phyloP scores from a whole-genome alignment of 2,797 vertebrate genomes.

The Leptoclinus maculatus region DNA sequence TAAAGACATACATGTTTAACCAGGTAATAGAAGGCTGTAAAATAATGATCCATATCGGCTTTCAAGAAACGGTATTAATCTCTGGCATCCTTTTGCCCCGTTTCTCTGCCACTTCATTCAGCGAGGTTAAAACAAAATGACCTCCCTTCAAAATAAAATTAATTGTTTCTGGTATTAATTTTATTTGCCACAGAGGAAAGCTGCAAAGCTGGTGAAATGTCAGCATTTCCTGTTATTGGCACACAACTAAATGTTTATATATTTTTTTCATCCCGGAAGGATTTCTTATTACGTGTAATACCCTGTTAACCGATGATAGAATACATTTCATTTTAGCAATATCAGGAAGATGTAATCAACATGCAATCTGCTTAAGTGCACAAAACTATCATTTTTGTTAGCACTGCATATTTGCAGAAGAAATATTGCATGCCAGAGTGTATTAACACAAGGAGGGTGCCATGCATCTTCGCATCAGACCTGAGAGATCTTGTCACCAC shows the following conservation, averaged over 20 bases:
- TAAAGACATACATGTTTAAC: conserved; percentile 82
- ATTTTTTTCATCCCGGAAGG: conserved; percentile 60
- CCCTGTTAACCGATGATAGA: conserved; percentile 80
- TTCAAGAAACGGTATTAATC: conserved; percentile 81
- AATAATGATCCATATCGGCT: conserved; percentile 81
- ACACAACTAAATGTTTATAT: conserved; percentile 63
- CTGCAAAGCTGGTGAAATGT: conserved; percentile 78
- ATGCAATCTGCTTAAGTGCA: conserved; percentile 85
- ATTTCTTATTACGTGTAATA: conserved; percentile 76
- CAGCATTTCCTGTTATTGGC: conserved; percentile 79
- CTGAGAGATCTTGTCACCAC: conserved; percentile 73
- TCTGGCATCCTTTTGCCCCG: conserved; percentile 59
- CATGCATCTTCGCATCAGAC: conserved; percentile 73
- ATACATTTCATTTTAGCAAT: conserved; percentile 77
- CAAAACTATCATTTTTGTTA: conserved; percentile 83
- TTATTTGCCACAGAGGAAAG: conserved; percentile 77
- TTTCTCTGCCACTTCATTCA: conserved; percentile 63
- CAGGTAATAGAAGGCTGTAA: conserved; percentile 73
- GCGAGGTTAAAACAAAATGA: conserved; percentile 78
- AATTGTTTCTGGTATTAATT: conserved; percentile 79
- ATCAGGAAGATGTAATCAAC: conserved; percentile 82
- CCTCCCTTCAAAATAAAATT: conserved; percentile 81
- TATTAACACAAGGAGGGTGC: conserved; percentile 65
- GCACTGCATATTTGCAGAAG: conserved; percentile 79
- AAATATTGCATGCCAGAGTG: conserved; percentile 77